These are phyloP conservation scores for Campoplex capitator DNA, from an alignment of 2,888 invertebrate species.

Conservation along the genomic window DNA sequence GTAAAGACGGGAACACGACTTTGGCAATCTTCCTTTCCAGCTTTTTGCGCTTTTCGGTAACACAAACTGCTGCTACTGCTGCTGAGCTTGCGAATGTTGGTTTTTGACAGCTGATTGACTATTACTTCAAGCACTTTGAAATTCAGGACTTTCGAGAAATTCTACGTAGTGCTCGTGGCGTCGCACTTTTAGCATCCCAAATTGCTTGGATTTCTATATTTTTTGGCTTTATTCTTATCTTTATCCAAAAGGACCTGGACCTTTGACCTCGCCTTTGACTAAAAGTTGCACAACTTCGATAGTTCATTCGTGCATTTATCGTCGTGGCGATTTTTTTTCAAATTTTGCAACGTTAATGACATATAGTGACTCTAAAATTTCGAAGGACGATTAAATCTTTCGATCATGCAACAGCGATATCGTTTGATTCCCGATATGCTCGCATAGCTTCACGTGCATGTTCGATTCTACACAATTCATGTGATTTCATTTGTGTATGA, in stretches of 20 bases:
- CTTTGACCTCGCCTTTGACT: too few relatives aligned
- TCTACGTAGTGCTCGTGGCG: neutral
- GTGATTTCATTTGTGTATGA: neutral
- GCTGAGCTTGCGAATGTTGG: neutral
- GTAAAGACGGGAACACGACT: neutral
- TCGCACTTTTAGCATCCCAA: neutral
- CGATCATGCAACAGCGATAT: neutral
- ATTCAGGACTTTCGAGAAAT: neutral
- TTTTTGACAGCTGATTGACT: neutral
- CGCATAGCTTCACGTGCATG: neutral
- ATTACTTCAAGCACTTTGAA: neutral
- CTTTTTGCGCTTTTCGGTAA: neutral
- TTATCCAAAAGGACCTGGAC: neutral
- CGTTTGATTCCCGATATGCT: neutral
- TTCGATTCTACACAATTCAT: slow-evolving; percentile 15
- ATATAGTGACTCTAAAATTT: neutral
- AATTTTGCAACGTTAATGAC: neutral
- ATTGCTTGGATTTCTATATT: neutral
- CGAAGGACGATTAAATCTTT: slow-evolving; percentile 19
- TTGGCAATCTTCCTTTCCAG: neutral
- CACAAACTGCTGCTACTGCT: neutral
- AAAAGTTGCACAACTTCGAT: neutral
- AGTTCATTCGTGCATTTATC: neutral
- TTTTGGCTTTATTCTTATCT: neutral
- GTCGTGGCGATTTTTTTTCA: neutral